Percentiles rank a stretch among this genome's conserved stretches.
phyloP scores from a whole-genome alignment of 2,797 vertebrate species.

The Acanthurus tractus region DNA sequence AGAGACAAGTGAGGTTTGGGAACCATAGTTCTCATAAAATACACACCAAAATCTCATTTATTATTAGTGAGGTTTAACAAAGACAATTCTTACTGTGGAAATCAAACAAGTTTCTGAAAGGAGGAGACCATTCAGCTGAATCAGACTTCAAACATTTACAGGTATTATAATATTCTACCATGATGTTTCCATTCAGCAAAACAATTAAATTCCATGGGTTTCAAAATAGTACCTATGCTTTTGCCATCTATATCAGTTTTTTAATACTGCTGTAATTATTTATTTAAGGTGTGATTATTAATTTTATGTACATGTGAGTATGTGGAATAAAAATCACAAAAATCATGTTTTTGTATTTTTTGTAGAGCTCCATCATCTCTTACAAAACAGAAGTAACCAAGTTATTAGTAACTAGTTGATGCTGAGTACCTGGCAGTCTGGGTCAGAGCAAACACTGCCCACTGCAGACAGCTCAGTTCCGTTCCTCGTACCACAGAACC shows the following conservation, averaged over 20 bases:
- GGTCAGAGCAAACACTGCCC: constrained; percentile 96
- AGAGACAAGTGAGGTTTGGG: constrained; percentile 6
- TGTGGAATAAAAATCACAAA: too few relatives aligned
- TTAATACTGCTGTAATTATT: too few relatives aligned
- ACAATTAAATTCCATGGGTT: too few relatives aligned
- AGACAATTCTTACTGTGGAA: neutral
- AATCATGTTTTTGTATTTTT: too few relatives aligned
- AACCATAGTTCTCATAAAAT: neutral
- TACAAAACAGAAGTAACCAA: too few relatives aligned
- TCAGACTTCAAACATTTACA: neutral
- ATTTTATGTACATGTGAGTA: too few relatives aligned
- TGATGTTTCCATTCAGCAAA: too few relatives aligned
- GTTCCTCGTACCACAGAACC: constrained; percentile 97
- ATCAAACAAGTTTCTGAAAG: neutral
- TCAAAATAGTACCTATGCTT: too few relatives aligned
- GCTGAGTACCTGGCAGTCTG: constrained; percentile 93
- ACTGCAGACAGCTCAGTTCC: constrained; percentile 97
- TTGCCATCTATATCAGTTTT: too few relatives aligned
- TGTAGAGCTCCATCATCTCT: too few relatives aligned
- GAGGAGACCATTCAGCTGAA: neutral
- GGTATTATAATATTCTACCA: too few relatives aligned
- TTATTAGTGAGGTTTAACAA: neutral
- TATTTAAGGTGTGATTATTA: too few relatives aligned
- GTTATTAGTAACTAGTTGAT: neutral
- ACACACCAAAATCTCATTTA: neutral